Conservation (phyloP, 2,797 vertebrate genomes). For the Sphenodon punctatus region DNA sequence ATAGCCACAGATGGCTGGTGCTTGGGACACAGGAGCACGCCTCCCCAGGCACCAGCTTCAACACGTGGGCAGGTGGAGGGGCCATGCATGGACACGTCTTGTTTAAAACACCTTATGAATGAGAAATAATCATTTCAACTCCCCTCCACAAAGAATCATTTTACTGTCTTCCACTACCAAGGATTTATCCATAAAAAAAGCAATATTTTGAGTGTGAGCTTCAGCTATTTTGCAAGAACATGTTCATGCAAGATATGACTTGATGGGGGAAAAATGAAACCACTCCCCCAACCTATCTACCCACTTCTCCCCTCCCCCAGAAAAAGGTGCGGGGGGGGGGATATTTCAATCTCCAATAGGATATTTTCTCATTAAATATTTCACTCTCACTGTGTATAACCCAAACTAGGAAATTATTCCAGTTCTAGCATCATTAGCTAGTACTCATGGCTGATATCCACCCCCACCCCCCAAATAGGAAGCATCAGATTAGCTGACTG, state of each 20-base stretch:
- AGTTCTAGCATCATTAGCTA: background rate
- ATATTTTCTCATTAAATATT: rapidly evolving
- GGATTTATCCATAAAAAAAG: too few relatives aligned
- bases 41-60: too few relatives aligned
- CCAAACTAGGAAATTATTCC: background rate
- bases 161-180: too few relatives aligned
- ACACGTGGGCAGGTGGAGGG: too few relatives aligned
- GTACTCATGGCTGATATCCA: background rate
- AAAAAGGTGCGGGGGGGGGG: rapidly evolving
- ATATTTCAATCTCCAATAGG: background rate
- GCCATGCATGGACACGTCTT: too few relatives aligned
- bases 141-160: background rate
- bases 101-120: background rate
- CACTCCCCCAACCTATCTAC: too few relatives aligned
- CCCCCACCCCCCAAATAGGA: background rate
- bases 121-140: background rate
- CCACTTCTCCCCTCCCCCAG: background rate
- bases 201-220: too few relatives aligned
- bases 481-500: background rate
- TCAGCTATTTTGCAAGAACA: background rate
- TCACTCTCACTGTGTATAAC: background rate
- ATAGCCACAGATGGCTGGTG: too few relatives aligned
- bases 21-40: too few relatives aligned
- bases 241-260: background rate
- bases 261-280: background rate